Percentiles rank a stretch among this genome's conserved stretches.
Conservation (phyloP, 2,888 invertebrate species). For the Melipona beecheii region DNA sequence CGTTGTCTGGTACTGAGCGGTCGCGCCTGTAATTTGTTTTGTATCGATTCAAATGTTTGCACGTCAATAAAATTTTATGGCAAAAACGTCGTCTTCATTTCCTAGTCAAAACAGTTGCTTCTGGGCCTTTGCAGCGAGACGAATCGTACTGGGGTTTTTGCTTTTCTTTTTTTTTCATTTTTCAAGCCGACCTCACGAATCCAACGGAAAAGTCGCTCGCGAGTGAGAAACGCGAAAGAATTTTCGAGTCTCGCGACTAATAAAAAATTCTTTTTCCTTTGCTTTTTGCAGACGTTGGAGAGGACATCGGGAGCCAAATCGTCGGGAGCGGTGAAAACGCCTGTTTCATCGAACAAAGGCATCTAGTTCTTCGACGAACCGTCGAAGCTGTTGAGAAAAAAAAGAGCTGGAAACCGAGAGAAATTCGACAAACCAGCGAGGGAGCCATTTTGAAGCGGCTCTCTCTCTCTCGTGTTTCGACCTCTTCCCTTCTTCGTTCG, state of each 20-base stretch:
- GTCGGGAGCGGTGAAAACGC: background rate
- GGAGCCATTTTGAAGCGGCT: background rate
- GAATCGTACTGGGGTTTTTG: background rate
- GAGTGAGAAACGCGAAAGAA: too few relatives aligned
- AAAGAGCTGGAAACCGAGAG: background rate
- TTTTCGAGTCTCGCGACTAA: too few relatives aligned
- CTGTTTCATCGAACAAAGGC: background rate
- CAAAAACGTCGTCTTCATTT: too few relatives aligned
- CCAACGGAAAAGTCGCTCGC: background rate
- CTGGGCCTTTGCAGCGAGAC: too few relatives aligned
- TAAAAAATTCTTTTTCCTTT: too few relatives aligned
- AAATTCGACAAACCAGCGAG: background rate
- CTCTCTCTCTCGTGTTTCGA: background rate
- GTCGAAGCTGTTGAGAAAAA: background rate
- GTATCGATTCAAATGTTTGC: too few relatives aligned
- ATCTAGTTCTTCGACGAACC: background rate
- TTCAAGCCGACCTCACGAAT: too few relatives aligned
- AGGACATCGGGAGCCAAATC: background rate
- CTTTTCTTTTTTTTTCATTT: too few relatives aligned
- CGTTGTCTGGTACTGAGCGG: too few relatives aligned
- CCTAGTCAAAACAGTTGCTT: too few relatives aligned
- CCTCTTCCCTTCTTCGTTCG: constrained; percentile 6
- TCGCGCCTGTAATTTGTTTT: too few relatives aligned
- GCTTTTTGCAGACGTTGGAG: constrained; percentile 28
- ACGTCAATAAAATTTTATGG: too few relatives aligned